phyloP scores from a whole-genome alignment of 2,888 invertebrate genomes.

The Thymelicus lineola region DNA sequence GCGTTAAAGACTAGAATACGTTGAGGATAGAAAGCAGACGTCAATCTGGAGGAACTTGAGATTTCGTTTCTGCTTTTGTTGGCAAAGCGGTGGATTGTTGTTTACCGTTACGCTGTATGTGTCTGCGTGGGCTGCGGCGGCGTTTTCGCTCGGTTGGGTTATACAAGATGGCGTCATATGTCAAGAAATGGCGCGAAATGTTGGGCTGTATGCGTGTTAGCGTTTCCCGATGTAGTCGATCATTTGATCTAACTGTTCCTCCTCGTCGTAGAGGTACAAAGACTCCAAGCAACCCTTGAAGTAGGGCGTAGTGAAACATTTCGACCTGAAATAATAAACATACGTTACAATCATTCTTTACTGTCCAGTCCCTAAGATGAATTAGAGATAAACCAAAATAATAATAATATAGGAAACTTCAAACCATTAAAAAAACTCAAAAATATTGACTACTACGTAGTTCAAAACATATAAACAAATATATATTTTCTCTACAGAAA shows the following conservation, averaged over 20 bases:
- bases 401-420: neutral
- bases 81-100: slow-evolving; percentile 66
- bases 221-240: slow-evolving; percentile 91
- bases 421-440: no score
- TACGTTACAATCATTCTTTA: neutral
- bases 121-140: slow-evolving; percentile 53
- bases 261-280: slow-evolving; percentile 91
- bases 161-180: slow-evolving; percentile 60
- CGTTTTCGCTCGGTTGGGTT: slow-evolving; percentile 56
- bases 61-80: slow-evolving; percentile 66
- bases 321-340: slow-evolving; percentile 85
- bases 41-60: slow-evolving; percentile 72
- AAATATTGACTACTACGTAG: no score
- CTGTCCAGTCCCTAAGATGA: no score
- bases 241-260: slow-evolving; percentile 91
- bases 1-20: slow-evolving; percentile 83
- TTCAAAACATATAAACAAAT: no score
- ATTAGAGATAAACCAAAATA: neutral
- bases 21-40: slow-evolving; percentile 84
- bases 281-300: slow-evolving; percentile 93
- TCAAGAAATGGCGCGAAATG: slow-evolving; percentile 61
- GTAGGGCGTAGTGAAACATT: slow-evolving; percentile 92
- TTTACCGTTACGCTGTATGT: slow-evolving; percentile 57
- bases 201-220: slow-evolving; percentile 62
- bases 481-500: no score